A percentile compares a stretch with the other conserved stretches of the same genome.
Evolutionary conservation across 2,113 vertebrate genomes (phyloP).

Genomic region (Tautogolabrus adspersus): DNA sequence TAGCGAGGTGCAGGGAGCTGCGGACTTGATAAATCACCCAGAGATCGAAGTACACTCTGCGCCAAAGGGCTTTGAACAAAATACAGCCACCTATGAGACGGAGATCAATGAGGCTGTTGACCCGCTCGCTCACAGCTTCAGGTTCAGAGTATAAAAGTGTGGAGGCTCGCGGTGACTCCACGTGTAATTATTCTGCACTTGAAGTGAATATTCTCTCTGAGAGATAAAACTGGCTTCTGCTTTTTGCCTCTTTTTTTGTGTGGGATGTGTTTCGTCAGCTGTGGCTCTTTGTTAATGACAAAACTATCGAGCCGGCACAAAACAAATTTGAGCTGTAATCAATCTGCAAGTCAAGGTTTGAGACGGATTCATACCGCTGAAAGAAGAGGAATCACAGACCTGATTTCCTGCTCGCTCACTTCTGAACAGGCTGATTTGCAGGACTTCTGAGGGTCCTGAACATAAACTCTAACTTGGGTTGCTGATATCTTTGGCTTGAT

Average conservation of each 20-base stretch:
- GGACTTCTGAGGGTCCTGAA: background rate
- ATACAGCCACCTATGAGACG: constrained; percentile 81
- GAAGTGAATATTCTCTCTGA: constrained; percentile 4
- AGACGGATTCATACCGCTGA: background rate
- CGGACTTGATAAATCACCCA: constrained; percentile 85
- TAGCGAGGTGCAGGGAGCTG: constrained; percentile 71
- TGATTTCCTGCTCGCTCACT: background rate
- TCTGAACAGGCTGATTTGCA: background rate
- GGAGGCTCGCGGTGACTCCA: constrained; percentile 62
- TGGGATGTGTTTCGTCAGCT: constrained; percentile 18
- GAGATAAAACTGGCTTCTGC: constrained; percentile 8
- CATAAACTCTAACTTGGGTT: background rate
- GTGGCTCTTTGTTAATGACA: constrained; percentile 30
- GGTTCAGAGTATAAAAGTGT: constrained; percentile 21
- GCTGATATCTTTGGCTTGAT: background rate
- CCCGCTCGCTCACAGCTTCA: constrained; percentile 76
- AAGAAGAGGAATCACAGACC: background rate
- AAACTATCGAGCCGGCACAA: constrained; percentile 34
- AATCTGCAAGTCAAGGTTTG: constrained; percentile 23
- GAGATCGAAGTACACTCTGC: constrained; percentile 79
- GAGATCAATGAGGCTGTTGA: constrained; percentile 88
- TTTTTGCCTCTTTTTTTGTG: background rate
- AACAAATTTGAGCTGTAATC: constrained; percentile 23
- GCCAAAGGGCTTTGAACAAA: constrained; percentile 86
- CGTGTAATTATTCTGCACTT: constrained; percentile 68